These are phyloP conservation scores for Temnothorax unifasciatus DNA, from an alignment of 2,888 invertebrate genomes.

Conservation along the genomic window DNA sequence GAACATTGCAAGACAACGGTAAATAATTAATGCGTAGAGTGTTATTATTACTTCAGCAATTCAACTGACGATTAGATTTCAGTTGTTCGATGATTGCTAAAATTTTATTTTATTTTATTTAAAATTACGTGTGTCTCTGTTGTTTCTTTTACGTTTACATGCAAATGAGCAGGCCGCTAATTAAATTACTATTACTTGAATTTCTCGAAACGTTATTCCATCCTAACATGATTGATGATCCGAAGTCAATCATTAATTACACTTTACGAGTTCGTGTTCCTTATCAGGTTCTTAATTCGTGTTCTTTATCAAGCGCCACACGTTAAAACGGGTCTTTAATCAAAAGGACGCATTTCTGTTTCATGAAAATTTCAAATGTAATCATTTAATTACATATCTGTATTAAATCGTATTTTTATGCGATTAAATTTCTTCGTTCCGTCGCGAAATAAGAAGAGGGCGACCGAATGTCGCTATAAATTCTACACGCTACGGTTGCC, in stretches of 20 bases:
- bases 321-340: background rate
- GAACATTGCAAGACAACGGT: background rate
- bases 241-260: background rate
- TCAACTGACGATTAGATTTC: background rate
- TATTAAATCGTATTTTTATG: conserved; percentile 10
- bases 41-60: background rate
- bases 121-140: background rate
- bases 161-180: background rate
- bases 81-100: background rate
- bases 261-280: background rate
- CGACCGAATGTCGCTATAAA: conserved; percentile 1
- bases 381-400: conserved; percentile 3
- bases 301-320: background rate
- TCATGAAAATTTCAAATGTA: background rate
- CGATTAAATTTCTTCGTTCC: conserved; percentile 2
- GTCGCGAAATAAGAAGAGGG: background rate
- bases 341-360: background rate
- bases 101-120: too few relatives aligned
- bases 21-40: background rate
- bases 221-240: background rate
- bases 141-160: background rate
- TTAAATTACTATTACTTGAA: background rate
- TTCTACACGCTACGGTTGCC: background rate
- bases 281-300: background rate
- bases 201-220: background rate